Conservation (phyloP, 2,797 vertebrate species). For the Botia almorhae region DNA sequence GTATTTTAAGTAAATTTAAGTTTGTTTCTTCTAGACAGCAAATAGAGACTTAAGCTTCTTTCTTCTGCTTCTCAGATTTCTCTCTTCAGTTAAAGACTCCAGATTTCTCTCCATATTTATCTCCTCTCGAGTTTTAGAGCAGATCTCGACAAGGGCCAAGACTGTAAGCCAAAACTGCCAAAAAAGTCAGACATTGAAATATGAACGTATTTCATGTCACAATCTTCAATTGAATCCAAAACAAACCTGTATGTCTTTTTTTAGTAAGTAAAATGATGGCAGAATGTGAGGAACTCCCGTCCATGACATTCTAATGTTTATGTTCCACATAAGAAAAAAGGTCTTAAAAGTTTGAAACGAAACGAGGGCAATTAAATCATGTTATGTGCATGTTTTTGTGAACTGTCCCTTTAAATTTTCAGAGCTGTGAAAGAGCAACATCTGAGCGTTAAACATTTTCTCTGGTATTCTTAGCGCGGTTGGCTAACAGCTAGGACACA, state of each 20-base stretch:
- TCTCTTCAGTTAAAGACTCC: too few species aligned
- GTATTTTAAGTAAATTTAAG: too few species aligned
- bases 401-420: neutral
- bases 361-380: neutral
- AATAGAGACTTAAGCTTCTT: too few species aligned
- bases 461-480: neutral
- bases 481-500: neutral
- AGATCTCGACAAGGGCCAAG: too few species aligned
- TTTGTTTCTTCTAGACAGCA: too few species aligned
- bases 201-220: neutral
- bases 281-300: too few species aligned
- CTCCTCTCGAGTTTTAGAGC: too few species aligned
- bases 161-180: neutral
- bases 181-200: neutral
- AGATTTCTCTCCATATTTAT: too few species aligned
- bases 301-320: too few species aligned
- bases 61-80: too few species aligned
- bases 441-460: neutral
- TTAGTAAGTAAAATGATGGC: too few species aligned
- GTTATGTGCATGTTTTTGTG: neutral
- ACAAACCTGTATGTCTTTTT: too few species aligned
- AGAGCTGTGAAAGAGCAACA: neutral
- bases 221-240: neutral
- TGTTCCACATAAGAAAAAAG: neutral
- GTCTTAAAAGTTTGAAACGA: neutral